Percentiles rank a stretch among this genome's conserved stretches.
phyloP scores from a whole-genome alignment of 1,140 invertebrate species.

The Bombus pascuorum region DNA sequence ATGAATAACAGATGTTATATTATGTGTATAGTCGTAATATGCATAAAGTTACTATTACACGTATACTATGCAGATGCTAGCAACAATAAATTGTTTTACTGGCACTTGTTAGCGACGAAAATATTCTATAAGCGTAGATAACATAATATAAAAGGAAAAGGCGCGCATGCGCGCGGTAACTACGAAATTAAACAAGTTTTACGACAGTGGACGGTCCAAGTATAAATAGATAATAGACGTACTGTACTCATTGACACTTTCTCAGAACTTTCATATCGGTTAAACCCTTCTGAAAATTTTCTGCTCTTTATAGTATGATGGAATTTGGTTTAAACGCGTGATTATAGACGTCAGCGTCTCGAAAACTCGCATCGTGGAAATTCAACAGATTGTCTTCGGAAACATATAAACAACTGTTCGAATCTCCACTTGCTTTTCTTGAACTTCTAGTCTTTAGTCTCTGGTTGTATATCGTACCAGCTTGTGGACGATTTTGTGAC shows the following conservation, averaged over 20 bases:
- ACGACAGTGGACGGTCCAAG: slow-evolving; percentile 55
- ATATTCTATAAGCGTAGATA: neutral
- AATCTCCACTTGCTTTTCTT: slow-evolving; percentile 57
- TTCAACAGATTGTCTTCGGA: slow-evolving; percentile 40
- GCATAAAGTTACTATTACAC: neutral
- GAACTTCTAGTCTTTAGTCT: slow-evolving; percentile 79
- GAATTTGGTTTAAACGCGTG: slow-evolving; percentile 1
- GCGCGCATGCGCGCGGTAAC: neutral
- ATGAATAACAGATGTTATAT: neutral
- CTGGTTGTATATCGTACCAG: slow-evolving; percentile 89
- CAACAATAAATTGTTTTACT: neutral
- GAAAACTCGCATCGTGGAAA: slow-evolving; percentile 41
- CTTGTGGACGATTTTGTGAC: slow-evolving; percentile 85
- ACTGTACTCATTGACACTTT: slow-evolving; percentile 29
- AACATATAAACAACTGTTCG: slow-evolving; percentile 40
- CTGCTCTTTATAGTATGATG: neutral
- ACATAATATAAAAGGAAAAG: neutral
- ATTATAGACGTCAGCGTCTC: slow-evolving; percentile 26
- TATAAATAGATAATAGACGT: slow-evolving; percentile 36
- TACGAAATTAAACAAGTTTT: slow-evolving; percentile 16
- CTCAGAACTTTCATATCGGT: slow-evolving; percentile 1
- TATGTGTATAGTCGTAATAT: neutral
- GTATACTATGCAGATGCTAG: neutral
- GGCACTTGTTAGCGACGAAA: neutral
- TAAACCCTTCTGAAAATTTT: neutral